Evolutionary conservation across 2,797 vertebrate species (phyloP).

Genomic region (Phalloptychus januarius): DNA sequence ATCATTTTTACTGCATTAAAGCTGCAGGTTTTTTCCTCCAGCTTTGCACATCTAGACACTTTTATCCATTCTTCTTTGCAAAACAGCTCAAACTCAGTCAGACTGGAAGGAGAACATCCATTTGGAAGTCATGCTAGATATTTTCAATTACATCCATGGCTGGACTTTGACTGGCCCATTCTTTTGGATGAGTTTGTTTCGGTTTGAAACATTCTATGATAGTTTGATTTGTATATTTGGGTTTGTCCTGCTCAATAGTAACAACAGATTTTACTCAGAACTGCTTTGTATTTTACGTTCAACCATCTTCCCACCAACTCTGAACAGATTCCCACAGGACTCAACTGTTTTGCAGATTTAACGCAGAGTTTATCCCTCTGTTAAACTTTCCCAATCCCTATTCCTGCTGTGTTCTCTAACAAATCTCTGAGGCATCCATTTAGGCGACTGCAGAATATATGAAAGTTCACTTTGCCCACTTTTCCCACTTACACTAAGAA

Average conservation of each 20-base stretch:
- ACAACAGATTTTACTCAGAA: neutral
- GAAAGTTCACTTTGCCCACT: neutral
- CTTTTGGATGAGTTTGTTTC: neutral
- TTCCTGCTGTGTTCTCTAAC: neutral
- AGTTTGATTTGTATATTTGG: neutral
- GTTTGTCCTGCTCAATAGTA: neutral
- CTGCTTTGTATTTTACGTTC: neutral
- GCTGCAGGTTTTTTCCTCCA: neutral
- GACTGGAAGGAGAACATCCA: neutral
- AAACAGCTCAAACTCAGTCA: neutral
- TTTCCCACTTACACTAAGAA: neutral
- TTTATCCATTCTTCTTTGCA: neutral
- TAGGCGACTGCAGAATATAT: neutral
- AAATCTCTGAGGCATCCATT: neutral
- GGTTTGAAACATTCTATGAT: neutral
- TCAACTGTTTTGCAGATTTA: no score
- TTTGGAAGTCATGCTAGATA: neutral
- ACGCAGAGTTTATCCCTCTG: neutral
- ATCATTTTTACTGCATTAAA: neutral
- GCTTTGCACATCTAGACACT: neutral
- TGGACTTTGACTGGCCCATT: neutral
- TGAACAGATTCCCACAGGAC: neutral
- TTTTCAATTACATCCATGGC: neutral
- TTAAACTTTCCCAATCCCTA: neutral
- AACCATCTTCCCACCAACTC: no score